These are phyloP conservation scores for Eristalis tenax DNA, from an alignment of 2,888 invertebrate species.

Conservation along the genomic window DNA sequence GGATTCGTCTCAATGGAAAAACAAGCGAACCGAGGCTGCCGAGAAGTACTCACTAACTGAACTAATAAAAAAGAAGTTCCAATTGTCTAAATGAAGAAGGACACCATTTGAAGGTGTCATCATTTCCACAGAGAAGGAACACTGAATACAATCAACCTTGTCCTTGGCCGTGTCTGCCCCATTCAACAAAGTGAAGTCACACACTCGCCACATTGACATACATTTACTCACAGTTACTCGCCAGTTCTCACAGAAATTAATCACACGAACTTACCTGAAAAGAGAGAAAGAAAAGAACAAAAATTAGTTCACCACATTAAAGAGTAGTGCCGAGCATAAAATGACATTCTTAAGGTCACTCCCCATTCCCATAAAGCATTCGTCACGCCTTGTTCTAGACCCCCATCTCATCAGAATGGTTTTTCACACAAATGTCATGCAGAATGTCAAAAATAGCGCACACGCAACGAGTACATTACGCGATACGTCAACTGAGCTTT, in stretches of 20 bases:
- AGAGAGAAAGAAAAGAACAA: not conserved
- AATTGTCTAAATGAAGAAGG: too few relatives aligned
- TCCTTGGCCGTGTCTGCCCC: not conserved
- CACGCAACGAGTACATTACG: conserved; percentile 1
- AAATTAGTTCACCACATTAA: not conserved
- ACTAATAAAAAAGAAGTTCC: too few relatives aligned
- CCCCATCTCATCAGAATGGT: not conserved
- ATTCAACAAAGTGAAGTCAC: not conserved
- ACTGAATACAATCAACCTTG: not conserved
- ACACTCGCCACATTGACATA: not conserved
- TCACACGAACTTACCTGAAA: conserved; percentile 22
- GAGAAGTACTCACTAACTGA: too few relatives aligned
- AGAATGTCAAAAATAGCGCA: not conserved
- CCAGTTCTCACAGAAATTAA: not conserved
- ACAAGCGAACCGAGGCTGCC: too few relatives aligned
- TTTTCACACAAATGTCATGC: not conserved
- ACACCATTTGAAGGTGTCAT: not conserved
- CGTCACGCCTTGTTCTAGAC: not conserved
- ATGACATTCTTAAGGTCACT: not conserved
- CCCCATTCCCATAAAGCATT: not conserved
- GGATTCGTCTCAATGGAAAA: too few relatives aligned
- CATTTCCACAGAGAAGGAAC: not conserved
- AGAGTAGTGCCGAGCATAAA: not conserved
- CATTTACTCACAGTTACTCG: not conserved
- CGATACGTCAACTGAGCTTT: not conserved